A percentile compares a stretch with the other conserved stretches of the same genome.
These are phyloP conservation scores for Dendropsophus ebraccatus DNA, from an alignment of 2,113 vertebrate genomes.

Conservation along the genomic window DNA sequence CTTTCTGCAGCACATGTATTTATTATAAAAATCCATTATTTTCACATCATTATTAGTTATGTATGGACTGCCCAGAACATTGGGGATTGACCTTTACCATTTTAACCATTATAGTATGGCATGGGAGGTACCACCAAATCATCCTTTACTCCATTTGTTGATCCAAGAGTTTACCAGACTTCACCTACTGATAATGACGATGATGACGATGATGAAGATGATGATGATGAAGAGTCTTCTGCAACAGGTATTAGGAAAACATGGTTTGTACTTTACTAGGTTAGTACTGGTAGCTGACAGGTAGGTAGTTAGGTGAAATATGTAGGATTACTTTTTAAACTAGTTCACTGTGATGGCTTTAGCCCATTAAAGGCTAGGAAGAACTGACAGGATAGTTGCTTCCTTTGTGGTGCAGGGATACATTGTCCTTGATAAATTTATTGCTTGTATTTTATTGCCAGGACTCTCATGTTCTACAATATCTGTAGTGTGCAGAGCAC, in stretches of 20 bases:
- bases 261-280: neutral
- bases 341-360: slow-evolving; percentile 4
- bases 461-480: slow-evolving; percentile 13
- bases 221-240: slow-evolving; percentile 80
- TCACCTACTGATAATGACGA: slow-evolving; percentile 94
- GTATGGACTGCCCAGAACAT: neutral
- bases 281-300: neutral
- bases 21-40: neutral
- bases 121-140: slow-evolving; percentile 92
- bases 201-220: slow-evolving; percentile 74
- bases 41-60: neutral
- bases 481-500: too few relatives aligned
- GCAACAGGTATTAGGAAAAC: slow-evolving; percentile 79
- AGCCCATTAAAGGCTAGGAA: slow-evolving; percentile 22
- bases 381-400: slow-evolving; percentile 26
- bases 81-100: neutral
- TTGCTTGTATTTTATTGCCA: neutral
- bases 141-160: slow-evolving; percentile 96
- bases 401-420: slow-evolving; percentile 4
- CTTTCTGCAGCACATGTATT: neutral
- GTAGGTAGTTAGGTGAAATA: slow-evolving; percentile 13
- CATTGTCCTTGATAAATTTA: neutral
- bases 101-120: slow-evolving; percentile 78
- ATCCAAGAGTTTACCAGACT: slow-evolving; percentile 94
- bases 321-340: neutral